Conservation (phyloP, 2,888 invertebrate genomes). For the Pyrochroa serraticornis region DNA sequence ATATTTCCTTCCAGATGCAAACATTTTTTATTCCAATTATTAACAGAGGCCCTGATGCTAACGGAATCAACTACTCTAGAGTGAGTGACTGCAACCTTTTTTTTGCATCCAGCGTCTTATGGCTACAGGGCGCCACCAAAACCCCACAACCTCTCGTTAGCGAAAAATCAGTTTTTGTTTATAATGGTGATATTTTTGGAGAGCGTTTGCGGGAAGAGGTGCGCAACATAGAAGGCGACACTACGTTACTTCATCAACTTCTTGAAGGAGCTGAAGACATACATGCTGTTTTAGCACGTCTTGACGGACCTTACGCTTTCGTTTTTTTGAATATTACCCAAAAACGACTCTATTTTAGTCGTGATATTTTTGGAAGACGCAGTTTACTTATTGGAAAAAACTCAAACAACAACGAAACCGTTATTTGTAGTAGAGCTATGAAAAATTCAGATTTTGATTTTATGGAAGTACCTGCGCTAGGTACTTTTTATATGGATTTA, state of each 20-base stretch:
- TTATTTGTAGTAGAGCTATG: slow-evolving; percentile 64
- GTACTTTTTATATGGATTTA: slow-evolving; percentile 64
- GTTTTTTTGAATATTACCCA: slow-evolving; percentile 71
- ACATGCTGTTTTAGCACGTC: slow-evolving; percentile 58
- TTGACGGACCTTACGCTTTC: slow-evolving; percentile 86
- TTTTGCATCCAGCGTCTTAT: slow-evolving; percentile 69
- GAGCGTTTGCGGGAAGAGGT: slow-evolving; percentile 52
- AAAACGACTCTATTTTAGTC: slow-evolving; percentile 75
- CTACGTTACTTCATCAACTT: slow-evolving; percentile 59
- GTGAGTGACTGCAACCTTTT: slow-evolving; percentile 38
- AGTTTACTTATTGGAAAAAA: slow-evolving; percentile 73
- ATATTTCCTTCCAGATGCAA: slow-evolving; percentile 42
- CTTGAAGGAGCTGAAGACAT: slow-evolving; percentile 49
- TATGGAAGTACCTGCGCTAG: slow-evolving; percentile 69
- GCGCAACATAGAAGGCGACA: slow-evolving; percentile 57
- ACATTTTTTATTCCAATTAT: slow-evolving; percentile 51
- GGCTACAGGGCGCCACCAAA: slow-evolving; percentile 77
- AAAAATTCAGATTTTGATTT: slow-evolving; percentile 61
- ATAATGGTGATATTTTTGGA: slow-evolving; percentile 89
- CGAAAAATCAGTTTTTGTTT: slow-evolving; percentile 71
- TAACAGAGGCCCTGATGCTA: slow-evolving; percentile 66
- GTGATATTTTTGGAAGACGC: slow-evolving; percentile 86
- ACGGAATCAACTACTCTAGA: slow-evolving; percentile 32
- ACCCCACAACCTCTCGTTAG: slow-evolving; percentile 73
- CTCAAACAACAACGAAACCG: slow-evolving; percentile 44